Percentiles rank a stretch among this genome's conserved stretches.
phyloP scores from a whole-genome alignment of 2,888 invertebrate species.

The Mactromeris polynyma region DNA sequence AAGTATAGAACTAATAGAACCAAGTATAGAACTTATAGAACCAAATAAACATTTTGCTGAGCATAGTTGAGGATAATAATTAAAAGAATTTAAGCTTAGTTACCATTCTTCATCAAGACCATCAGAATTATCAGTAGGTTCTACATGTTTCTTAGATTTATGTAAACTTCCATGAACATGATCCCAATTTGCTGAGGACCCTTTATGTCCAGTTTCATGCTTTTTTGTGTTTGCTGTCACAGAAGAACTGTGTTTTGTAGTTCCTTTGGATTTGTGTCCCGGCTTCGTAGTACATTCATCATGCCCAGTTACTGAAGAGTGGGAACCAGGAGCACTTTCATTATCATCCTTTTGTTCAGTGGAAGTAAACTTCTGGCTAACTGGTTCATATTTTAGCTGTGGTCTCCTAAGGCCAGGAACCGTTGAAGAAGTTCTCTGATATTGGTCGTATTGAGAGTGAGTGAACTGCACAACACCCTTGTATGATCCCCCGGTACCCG shows the following conservation, averaged over 20 bases:
- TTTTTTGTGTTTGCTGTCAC: neutral
- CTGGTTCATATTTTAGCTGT: conserved; percentile 8
- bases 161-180: neutral
- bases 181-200: neutral
- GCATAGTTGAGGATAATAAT: no score
- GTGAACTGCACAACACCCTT: neutral
- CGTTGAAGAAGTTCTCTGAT: neutral
- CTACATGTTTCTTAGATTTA: neutral
- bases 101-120: conserved; percentile 10
- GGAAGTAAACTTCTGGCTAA: neutral
- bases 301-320: neutral
- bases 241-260: neutral
- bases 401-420: neutral
- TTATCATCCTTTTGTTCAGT: neutral
- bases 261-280: neutral
- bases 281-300: neutral
- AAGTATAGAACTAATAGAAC: no score
- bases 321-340: neutral
- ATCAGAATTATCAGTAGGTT: neutral
- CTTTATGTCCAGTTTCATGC: conserved; percentile 1
- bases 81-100: neutral
- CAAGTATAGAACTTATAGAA: no score
- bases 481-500: neutral
- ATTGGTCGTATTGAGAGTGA: neutral
- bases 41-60: no score